A percentile compares a stretch with the other conserved stretches of the same genome.
These are phyloP conservation scores for Leptopilina drosophilae DNA, from an alignment of 2,888 invertebrate species.

Conservation along the genomic window DNA sequence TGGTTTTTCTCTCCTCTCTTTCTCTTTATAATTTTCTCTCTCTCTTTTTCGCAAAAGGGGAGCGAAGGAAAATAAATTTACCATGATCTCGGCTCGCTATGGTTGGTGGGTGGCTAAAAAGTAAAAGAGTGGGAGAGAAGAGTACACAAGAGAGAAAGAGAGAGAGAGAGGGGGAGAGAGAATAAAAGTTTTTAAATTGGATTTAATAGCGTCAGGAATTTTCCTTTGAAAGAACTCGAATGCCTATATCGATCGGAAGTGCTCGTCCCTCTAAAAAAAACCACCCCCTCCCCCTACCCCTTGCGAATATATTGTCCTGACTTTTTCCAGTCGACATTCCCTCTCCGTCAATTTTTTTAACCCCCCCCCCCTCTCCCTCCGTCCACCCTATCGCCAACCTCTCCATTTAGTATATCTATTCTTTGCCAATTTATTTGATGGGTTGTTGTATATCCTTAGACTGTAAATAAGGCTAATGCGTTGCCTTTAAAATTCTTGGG, in stretches of 20 bases:
- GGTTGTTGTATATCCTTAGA: slow-evolving; percentile 48
- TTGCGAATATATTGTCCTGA: slow-evolving; percentile 27
- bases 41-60: slow-evolving; percentile 49
- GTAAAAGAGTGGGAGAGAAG: slow-evolving; percentile 42
- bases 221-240: slow-evolving; percentile 72
- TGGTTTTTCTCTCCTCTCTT: slow-evolving; percentile 48
- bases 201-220: slow-evolving; percentile 76
- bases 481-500: slow-evolving; percentile 46
- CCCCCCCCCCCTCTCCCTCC: slow-evolving; percentile 48
- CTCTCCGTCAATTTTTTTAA: slow-evolving; percentile 45
- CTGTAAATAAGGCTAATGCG: slow-evolving; percentile 46
- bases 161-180: slow-evolving; percentile 51
- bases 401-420: slow-evolving; percentile 42
- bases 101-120: slow-evolving; percentile 40
- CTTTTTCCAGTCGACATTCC: slow-evolving; percentile 34
- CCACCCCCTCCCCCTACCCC: not conserved
- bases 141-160: slow-evolving; percentile 35
- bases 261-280: slow-evolving; percentile 46
- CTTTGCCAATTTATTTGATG: slow-evolving; percentile 58
- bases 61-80: slow-evolving; percentile 70
- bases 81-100: slow-evolving; percentile 51
- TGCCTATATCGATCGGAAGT: slow-evolving; percentile 71
- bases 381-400: no score
- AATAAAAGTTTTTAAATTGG: slow-evolving; percentile 75
- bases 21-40: slow-evolving; percentile 41